Evolutionary conservation across 2,888 invertebrate species (phyloP), one percentile per base, ranked within the genome.

Genomic region (Rhodophaea formosa): DNA sequence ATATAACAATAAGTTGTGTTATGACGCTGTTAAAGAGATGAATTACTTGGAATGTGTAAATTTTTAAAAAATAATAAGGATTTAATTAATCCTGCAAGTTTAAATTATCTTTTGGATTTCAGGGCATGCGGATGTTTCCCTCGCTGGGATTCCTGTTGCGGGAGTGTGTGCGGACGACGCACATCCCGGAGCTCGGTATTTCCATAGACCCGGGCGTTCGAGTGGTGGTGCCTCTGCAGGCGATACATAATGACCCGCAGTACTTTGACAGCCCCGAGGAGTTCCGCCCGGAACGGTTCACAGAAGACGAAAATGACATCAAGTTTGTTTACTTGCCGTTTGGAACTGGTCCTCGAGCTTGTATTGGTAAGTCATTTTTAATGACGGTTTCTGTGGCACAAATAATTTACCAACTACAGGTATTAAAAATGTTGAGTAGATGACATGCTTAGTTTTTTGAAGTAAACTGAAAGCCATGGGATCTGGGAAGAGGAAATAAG

Each of bases 21-120:
- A 85, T 60, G 87, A 84, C 0, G 76, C 84, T 0, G 57, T 87
- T 10, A 77, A 76, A 32, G 84, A 86, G 46, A 84, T 87, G 86
- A 79, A 70, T 0, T 86, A 86, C 60, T 63, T 86, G 29, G 77
- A 84, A 14, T 81, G 51, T 51, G 35, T 10, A 10, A 8, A 35
- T 35, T 35, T 35, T 35, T 35, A 10, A 35, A 1, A 35, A 35
- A 10, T 10, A 10, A 10, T 8, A 32, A 32, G 32, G 6, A 32
- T 1, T 5, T 32, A 1, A 32, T 8, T 32, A 6, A 32, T 32
- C 7, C 32, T 8, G 32, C 1, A 32, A 3, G 35, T 6, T 39
- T 39, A 12, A n/a, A 39, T 3, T 12, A 12, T 39, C 5, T 7
- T 12, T n/a, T 32, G 3, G 0, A 14, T 51, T 51, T 12, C 51